phyloP scores from a whole-genome alignment of 2,888 invertebrate genomes.

The Napeogenes inachia region DNA sequence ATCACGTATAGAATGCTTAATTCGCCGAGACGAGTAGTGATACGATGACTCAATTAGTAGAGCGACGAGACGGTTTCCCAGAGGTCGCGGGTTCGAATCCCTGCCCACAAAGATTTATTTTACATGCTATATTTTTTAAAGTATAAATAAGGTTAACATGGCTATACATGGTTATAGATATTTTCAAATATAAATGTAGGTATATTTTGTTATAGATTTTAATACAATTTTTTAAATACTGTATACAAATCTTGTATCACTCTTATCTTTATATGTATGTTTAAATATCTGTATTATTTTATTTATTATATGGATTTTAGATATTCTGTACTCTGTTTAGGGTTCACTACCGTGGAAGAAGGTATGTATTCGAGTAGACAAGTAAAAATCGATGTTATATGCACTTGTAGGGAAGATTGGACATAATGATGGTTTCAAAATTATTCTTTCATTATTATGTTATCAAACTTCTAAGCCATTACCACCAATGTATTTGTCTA shows the following conservation, averaged over 20 bases:
- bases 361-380: constrained; percentile 54
- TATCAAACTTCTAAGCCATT: constrained; percentile 1
- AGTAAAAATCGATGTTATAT: constrained; percentile 31
- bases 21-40: no score
- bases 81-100: no score
- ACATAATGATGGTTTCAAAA: background rate
- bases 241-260: no score
- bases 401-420: constrained; percentile 21
- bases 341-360: constrained; percentile 63
- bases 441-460: background rate
- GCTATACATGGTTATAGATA: background rate
- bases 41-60: no score
- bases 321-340: constrained; percentile 53
- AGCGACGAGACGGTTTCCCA: no score
- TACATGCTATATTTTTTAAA: no score
- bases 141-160: no score
- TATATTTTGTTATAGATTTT: no score
- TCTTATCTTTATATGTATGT: background rate
- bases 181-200: background rate
- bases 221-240: no score
- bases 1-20: no score
- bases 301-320: constrained; percentile 26
- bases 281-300: constrained; percentile 7
- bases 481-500: background rate
- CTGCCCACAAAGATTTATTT: no score